Base-by-base conservation (phyloP, 1,140 invertebrate genomes). In the Drosophila funebris region DNA sequence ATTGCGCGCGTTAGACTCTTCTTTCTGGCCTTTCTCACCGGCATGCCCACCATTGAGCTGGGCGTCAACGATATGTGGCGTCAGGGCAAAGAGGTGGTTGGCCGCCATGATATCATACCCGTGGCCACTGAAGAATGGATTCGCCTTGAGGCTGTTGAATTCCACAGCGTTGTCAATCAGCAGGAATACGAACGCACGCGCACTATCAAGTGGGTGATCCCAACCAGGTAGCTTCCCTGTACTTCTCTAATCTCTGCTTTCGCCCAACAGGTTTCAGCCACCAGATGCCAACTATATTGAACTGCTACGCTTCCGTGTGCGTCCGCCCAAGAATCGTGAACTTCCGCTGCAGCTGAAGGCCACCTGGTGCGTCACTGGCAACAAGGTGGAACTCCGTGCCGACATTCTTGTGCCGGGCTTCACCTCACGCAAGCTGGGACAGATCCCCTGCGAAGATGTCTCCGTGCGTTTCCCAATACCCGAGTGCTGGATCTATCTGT, bases 71-170 rank as follows among this genome's bases (percentile, higher is more conserved):
- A 99, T 91, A 95, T 98, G 93, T 94, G 96, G 90, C 93, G 99
- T 6, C 97, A 99, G 93, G 99, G 99, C 6, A 98, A 98, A 93
- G 99, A 99, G 94, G 98, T 99, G 11, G 99, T 99, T 0, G 98
- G 99, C 0, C 93, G 99, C 13, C 98, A 99, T 92, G 99, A 99
- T 92, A 99, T 99, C 89, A 98, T 99, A 84, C 99, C 99, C 6
- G 98, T 99, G 27, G 97, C 98, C 60, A 99, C 99, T 0, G 99
- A 99, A 92, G 98, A 99, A 93, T 99, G 99, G 99, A 99, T 99
- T 81, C 94, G 97, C 41, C 94, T 99, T 4, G 98, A 99, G 93
- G 94, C 96, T 18, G 94, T 97, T 0, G 98, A 99, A 91, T 99
- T 99, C 92, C 98, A 99, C 93, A 95, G 95, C 33, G 97, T 97